These are phyloP conservation scores for Psylliodes chrysocephalus DNA, from an alignment of 2,888 invertebrate genomes.

Conservation along the genomic window DNA sequence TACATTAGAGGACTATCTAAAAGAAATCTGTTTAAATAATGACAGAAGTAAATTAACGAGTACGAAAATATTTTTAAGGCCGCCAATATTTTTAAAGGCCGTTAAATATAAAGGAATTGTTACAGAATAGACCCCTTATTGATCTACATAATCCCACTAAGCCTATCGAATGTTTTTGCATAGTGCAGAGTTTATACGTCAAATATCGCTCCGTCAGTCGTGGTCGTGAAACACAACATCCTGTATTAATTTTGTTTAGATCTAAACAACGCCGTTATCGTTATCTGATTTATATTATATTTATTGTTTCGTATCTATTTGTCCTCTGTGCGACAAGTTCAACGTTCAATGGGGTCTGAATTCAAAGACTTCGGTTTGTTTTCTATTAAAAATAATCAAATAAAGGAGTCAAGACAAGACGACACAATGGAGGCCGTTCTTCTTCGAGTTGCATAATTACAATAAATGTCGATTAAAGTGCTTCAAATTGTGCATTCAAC, in stretches of 20 bases:
- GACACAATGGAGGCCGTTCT: constrained; percentile 9
- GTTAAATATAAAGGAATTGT: too few relatives aligned
- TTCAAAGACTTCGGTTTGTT: constrained; percentile 1
- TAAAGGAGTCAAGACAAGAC: neutral
- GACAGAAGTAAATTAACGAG: too few relatives aligned
- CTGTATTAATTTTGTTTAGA: neutral
- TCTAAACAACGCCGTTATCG: neutral
- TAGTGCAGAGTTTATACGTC: too few relatives aligned
- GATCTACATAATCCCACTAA: too few relatives aligned
- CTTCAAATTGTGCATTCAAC: constrained; percentile 15
- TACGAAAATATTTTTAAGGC: too few relatives aligned
- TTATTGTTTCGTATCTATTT: neutral
- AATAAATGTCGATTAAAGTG: constrained; percentile 26
- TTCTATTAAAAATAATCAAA: constrained; percentile 8
- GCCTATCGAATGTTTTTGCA: too few relatives aligned
- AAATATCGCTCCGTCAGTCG: too few relatives aligned
- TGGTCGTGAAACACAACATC: too few relatives aligned
- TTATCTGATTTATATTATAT: constrained; percentile 8
- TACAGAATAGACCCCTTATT: too few relatives aligned
- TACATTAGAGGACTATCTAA: too few relatives aligned
- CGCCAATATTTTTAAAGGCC: too few relatives aligned
- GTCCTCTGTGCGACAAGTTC: constrained; percentile 1
- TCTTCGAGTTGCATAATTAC: constrained; percentile 21
- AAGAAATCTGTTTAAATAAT: too few relatives aligned
- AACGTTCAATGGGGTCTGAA: constrained; percentile 3